These are phyloP conservation scores for Sycophaga agraensis DNA, from an alignment of 1,140 invertebrate species.

Conservation along the genomic window DNA sequence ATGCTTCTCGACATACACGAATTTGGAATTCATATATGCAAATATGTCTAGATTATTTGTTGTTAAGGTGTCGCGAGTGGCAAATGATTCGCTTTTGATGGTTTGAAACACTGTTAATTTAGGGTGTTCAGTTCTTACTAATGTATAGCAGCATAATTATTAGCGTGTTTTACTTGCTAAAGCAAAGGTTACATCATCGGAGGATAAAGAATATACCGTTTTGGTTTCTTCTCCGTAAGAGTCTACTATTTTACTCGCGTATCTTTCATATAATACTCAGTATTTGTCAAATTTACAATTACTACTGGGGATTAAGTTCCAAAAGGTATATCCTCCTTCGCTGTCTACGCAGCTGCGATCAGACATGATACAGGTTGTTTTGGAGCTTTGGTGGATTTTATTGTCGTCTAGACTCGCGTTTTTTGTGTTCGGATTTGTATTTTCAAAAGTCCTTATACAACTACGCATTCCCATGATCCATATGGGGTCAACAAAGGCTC, in stretches of 20 bases:
- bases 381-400: neutral
- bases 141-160: slow-evolving; percentile 17
- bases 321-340: slow-evolving; percentile 12
- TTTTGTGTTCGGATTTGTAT: neutral
- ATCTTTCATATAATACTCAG: slow-evolving; percentile 23
- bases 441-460: neutral
- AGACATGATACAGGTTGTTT: neutral
- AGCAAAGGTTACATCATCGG: slow-evolving; percentile 26
- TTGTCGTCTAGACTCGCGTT: neutral
- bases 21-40: slow-evolving; percentile 32
- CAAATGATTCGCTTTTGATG: neutral
- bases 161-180: neutral
- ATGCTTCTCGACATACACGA: slow-evolving; percentile 31
- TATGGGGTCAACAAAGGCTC: neutral
- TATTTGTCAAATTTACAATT: slow-evolving; percentile 23
- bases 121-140: slow-evolving; percentile 32
- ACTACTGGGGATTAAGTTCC: slow-evolving; percentile 6
- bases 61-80: neutral
- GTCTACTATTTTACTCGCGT: slow-evolving; percentile 22
- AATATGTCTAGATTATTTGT: slow-evolving; percentile 11
- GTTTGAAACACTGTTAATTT: slow-evolving; percentile 34
- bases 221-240: neutral
- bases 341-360: neutral
- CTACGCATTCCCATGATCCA: neutral
- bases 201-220: slow-evolving; percentile 25